Percentiles rank a stretch among this genome's conserved stretches.
These are phyloP conservation scores for Hypselothyrea guttata DNA, from an alignment of 2,888 invertebrate species.

Conservation along the genomic window DNA sequence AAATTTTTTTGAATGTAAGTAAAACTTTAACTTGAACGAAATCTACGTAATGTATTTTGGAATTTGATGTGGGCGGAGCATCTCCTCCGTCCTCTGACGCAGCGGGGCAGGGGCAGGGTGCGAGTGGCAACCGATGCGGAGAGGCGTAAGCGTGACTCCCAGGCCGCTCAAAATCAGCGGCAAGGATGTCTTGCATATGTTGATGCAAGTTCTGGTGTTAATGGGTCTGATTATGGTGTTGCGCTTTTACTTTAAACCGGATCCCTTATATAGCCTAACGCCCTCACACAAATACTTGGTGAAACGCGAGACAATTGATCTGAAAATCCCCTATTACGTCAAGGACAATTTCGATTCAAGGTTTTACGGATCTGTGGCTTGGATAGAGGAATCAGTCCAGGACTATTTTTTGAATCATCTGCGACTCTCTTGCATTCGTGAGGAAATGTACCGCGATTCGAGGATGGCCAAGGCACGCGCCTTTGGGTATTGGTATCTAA, in stretches of 20 bases:
- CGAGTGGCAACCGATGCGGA: slow-evolving; percentile 88
- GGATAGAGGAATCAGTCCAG: slow-evolving; percentile 96
- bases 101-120: slow-evolving; percentile 34
- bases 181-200: slow-evolving; percentile 99
- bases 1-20: too few species aligned
- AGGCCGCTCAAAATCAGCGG: slow-evolving; percentile 97
- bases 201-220: slow-evolving; percentile 95
- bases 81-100: too few species aligned
- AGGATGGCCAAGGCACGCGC: slow-evolving; percentile 97
- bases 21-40: too few species aligned
- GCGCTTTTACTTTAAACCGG: slow-evolving; percentile 97
- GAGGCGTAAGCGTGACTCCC: slow-evolving; percentile 96
- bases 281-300: slow-evolving; percentile 87
- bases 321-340: slow-evolving; percentile 96
- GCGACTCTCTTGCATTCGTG: slow-evolving; percentile 95
- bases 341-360: slow-evolving; percentile 97
- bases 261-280: slow-evolving; percentile 92
- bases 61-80: slow-evolving; percentile 57
- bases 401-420: slow-evolving; percentile 95
- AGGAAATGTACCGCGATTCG: slow-evolving; percentile 95
- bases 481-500: slow-evolving; percentile 93
- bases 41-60: too few species aligned
- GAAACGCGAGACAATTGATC: slow-evolving; percentile 87
- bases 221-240: slow-evolving; percentile 97
- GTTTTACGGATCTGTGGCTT: slow-evolving; percentile 93